Conservation (phyloP, 2,888 invertebrate genomes). For the Glaucopsyche alexis region DNA sequence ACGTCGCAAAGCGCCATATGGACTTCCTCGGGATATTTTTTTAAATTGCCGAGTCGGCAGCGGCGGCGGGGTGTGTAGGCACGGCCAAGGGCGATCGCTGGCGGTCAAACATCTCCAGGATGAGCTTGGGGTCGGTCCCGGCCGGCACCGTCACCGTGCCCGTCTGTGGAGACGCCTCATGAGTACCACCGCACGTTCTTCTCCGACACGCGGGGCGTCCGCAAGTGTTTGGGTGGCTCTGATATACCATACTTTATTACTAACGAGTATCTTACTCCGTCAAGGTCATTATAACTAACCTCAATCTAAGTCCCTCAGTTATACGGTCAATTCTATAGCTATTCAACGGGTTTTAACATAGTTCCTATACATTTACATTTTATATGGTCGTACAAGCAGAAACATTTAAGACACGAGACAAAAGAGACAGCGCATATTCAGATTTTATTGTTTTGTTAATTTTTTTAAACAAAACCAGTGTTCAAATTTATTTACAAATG, state of each 20-base stretch:
- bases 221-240: conserved; percentile 49
- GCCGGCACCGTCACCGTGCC: conserved; percentile 78
- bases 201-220: conserved; percentile 67
- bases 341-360: not conserved
- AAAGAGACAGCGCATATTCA: too few relatives aligned
- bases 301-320: too few relatives aligned
- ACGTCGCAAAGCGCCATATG: too few relatives aligned
- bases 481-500: too few relatives aligned
- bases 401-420: not conserved
- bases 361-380: not conserved
- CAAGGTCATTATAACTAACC: conserved; percentile 39
- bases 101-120: conserved; percentile 79
- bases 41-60: conserved; percentile 42
- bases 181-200: conserved; percentile 76
- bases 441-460: too few relatives aligned
- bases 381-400: not conserved
- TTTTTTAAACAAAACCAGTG: too few relatives aligned
- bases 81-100: conserved; percentile 68
- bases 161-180: conserved; percentile 66
- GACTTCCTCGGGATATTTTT: not conserved
- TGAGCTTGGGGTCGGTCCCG: conserved; percentile 78
- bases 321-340: too few relatives aligned
- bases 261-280: conserved; percentile 23
- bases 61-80: conserved; percentile 61
- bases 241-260: conserved; percentile 28